These are phyloP conservation scores for Limnephilus rhombicus DNA, from an alignment of 2,888 invertebrate genomes.

Conservation along the genomic window DNA sequence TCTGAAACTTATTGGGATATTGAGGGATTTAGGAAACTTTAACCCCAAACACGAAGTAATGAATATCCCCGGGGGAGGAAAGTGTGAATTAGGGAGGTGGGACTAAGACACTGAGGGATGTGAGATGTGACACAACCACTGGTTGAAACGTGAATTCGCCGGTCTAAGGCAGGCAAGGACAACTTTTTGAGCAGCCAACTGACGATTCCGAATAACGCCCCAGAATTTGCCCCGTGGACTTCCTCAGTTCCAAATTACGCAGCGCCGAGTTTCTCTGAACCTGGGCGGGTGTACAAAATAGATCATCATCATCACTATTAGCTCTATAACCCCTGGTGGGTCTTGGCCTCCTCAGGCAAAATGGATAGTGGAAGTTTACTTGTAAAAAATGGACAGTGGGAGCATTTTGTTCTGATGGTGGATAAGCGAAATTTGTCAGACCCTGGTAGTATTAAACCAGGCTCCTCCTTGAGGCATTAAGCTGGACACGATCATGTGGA, in stretches of 20 bases:
- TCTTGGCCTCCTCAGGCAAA: no score
- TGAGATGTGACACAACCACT: background rate
- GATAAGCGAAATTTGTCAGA: background rate
- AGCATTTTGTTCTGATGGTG: background rate
- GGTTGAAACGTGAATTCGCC: background rate
- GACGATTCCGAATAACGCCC: no score
- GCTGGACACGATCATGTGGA: background rate
- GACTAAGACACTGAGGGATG: background rate
- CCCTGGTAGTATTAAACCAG: background rate
- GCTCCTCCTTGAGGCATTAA: background rate
- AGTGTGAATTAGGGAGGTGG: background rate
- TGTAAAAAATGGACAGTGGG: no score
- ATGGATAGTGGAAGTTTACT: no score
- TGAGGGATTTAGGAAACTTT: background rate
- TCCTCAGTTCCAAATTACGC: no score
- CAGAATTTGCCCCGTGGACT: no score
- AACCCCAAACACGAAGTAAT: background rate
- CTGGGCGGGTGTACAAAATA: no score
- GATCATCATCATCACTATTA: no score
- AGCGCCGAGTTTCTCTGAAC: no score
- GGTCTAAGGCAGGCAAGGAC: no score
- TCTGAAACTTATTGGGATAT: background rate
- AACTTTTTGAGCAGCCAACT: no score
- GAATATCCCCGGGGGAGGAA: background rate
- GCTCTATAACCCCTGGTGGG: no score